A percentile compares a stretch with the other conserved stretches of the same genome.
Evolutionary conservation across 2,113 vertebrate species (phyloP).

Genomic region (Pandion haliaetus): DNA sequence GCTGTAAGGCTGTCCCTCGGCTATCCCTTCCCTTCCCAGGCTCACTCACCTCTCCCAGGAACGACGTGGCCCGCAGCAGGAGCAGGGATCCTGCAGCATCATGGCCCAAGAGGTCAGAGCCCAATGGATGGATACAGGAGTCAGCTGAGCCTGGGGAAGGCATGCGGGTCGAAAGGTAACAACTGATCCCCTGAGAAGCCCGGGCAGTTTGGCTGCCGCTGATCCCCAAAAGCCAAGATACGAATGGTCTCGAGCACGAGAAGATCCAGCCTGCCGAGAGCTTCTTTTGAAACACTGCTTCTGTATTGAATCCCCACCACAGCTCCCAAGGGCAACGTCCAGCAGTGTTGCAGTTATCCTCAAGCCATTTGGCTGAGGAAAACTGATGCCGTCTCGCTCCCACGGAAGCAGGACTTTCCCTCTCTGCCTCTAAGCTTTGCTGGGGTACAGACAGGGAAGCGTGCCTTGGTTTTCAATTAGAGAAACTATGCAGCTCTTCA

Average conservation of each 20-base stretch:
- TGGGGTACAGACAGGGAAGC: neutral
- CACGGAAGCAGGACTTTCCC: neutral
- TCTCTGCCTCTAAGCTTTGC: neutral
- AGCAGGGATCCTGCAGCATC: neutral
- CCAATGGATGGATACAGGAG: neutral
- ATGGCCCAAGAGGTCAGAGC: neutral
- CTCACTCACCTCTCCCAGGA: neutral
- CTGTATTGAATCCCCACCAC: neutral
- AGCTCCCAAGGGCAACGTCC: neutral
- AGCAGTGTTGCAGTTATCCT: neutral
- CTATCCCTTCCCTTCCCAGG: neutral
- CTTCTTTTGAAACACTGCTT: neutral
- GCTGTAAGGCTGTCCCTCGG: neutral
- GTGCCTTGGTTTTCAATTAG: neutral
- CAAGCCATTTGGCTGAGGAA: neutral
- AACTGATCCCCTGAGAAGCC: neutral
- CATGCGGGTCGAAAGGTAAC: neutral
- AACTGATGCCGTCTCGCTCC: neutral
- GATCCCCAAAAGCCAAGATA: neutral
- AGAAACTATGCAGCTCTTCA: neutral
- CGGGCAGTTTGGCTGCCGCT: neutral
- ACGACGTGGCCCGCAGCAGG: fast-evolving
- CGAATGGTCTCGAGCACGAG: neutral
- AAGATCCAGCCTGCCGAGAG: neutral
- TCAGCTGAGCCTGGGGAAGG: neutral